Evolutionary conservation across 2,797 vertebrate species (phyloP), one percentile per base, ranked within the genome.

Genomic region (Cynodonichthys magdalenae): DNA sequence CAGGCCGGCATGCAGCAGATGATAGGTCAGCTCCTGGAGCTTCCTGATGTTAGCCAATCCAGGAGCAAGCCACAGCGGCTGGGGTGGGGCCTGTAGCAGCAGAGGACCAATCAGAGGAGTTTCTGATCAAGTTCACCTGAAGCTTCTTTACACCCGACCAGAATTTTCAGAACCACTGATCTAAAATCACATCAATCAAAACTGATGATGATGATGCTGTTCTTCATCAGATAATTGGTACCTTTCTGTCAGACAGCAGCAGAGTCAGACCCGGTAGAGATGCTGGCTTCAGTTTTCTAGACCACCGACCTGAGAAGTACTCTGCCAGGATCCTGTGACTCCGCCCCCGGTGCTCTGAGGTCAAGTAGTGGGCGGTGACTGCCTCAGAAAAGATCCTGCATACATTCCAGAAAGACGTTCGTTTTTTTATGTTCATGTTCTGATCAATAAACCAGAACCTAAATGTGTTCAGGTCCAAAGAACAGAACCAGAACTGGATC

Each of bases 41-140:
- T 95, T 95, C 78, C 94, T 89, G 63, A 84, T 27, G 17, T 96
- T 96, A 46, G 92, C 91, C 19, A 86, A 63, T 0, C 86, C 81
- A 12, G 86, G 84, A 19, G 92, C 86, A 69, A 96, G 94, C 92
- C 95, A 95, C 69, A 95, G 77, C 0, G 95, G 94, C 86, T 97
- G 95, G 15, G 92, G 76, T 0, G 91, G 79, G 34, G 93, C 94
- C 95, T 96, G 55, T n/a, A 12, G 12, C 42, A 66, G 42, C 58
- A 53, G 41, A 66, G n/a, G 45, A 44, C 66, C 20, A 67, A 68
- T 71, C 29, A 74, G n/a, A 69, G 15, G 9, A 47, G 48, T 9
- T 34, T 52, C 12, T 10, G 15, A 29, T 15, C 20, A 15, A 15
- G 14, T 51, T 15, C 17, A 36, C 34, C 10, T 24, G 24, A 24